Conservation (phyloP, 2,888 invertebrate genomes). For the Scaeva pyrastri region DNA sequence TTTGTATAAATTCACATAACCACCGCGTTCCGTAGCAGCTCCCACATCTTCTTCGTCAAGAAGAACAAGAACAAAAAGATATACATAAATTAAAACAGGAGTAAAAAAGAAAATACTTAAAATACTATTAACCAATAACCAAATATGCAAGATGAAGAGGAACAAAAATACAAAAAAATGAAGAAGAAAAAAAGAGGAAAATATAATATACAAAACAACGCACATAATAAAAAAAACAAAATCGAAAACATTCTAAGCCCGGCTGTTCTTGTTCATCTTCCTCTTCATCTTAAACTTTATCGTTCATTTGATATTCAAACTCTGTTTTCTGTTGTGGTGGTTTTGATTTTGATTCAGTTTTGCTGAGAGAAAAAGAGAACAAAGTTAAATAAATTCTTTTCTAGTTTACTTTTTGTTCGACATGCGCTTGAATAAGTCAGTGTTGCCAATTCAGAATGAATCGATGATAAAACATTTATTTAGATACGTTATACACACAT, state of each 20-base stretch:
- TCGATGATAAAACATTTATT: too few relatives aligned
- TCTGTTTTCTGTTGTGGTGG: slow-evolving; percentile 25
- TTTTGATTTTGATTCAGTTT: not conserved
- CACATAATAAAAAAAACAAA: slow-evolving; percentile 38
- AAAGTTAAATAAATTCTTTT: slow-evolving; percentile 18
- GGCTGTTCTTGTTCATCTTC: slow-evolving; percentile 21
- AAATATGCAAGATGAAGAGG: slow-evolving; percentile 39
- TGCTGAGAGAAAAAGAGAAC: slow-evolving; percentile 23
- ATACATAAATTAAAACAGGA: not conserved
- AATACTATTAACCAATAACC: slow-evolving; percentile 13
- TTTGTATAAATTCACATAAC: slow-evolving; percentile 2
- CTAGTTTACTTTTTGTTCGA: slow-evolving; percentile 19
- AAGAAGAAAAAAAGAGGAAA: not conserved
- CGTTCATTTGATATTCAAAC: slow-evolving; percentile 53
- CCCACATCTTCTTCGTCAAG: slow-evolving; percentile 2
- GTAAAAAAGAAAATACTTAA: not conserved
- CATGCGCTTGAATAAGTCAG: slow-evolving; percentile 8
- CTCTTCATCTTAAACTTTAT: slow-evolving; percentile 17
- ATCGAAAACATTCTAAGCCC: slow-evolving; percentile 61
- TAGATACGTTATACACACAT: too few relatives aligned
- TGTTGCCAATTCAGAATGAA: slow-evolving; percentile 43
- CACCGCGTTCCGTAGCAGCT: not conserved
- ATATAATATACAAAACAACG: slow-evolving; percentile 4
- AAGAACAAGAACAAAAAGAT: not conserved
- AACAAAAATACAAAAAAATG: too few relatives aligned